Evolutionary conservation across 2,113 vertebrate species (phyloP).

Genomic region (Phaetusa simplex): DNA sequence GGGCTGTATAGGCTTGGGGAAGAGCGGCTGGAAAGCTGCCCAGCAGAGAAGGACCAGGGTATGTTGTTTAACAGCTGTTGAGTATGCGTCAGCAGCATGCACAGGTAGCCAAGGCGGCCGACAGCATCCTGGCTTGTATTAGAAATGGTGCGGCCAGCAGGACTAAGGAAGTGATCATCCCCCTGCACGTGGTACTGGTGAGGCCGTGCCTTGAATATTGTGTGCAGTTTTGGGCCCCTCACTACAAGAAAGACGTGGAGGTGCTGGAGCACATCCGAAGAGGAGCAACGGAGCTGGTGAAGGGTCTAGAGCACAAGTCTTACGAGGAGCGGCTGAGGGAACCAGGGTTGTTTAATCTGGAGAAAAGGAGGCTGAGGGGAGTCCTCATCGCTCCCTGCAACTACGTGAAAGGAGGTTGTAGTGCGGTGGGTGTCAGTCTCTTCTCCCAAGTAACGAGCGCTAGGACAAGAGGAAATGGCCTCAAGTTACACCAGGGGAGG

Average conservation of each 20-base stretch:
- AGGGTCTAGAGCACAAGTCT: not conserved
- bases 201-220: not conserved
- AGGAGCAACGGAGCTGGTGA: not conserved
- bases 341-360: not conserved
- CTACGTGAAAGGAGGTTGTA: not conserved
- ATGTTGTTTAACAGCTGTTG: rapidly evolving
- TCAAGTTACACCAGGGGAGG: not conserved
- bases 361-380: not conserved
- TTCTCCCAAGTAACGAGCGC: not conserved
- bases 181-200: not conserved
- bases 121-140: not conserved
- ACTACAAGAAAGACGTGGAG: not conserved
- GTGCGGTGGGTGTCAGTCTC: rapidly evolving
- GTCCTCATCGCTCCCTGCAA: not conserved
- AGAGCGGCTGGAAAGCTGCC: not conserved
- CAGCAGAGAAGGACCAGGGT: not conserved
- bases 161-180: not conserved
- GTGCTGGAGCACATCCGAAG: not conserved
- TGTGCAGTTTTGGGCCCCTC: not conserved
- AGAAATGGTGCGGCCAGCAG: not conserved
- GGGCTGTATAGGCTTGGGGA: not conserved
- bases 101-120: not conserved
- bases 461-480: not conserved
- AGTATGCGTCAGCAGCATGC: not conserved
- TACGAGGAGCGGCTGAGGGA: not conserved